phyloP scores from a whole-genome alignment of 2,888 invertebrate genomes.

The Malthinus flaveolus region DNA sequence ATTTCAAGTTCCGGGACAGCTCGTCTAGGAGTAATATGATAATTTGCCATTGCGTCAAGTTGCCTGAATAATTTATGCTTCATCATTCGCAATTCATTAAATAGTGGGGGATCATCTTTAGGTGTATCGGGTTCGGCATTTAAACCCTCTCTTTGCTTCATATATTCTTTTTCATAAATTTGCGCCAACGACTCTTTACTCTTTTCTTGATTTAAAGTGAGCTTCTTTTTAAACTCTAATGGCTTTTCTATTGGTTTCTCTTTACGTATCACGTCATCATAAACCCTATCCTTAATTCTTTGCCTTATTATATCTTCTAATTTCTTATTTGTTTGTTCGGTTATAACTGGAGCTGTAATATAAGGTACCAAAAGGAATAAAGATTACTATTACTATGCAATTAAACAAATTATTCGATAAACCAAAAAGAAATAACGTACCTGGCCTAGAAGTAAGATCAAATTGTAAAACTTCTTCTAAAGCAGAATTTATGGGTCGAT shows the following conservation, averaged over 20 bases:
- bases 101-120: constrained; percentile 73
- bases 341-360: constrained; percentile 79
- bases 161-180: constrained; percentile 89
- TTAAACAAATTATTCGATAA: neutral
- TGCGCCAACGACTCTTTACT: constrained; percentile 91
- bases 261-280: constrained; percentile 91
- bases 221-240: constrained; percentile 81
- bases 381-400: too few relatives aligned
- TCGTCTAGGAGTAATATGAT: constrained; percentile 90
- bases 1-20: constrained; percentile 87
- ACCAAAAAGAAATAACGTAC: constrained; percentile 35
- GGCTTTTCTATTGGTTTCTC: constrained; percentile 82
- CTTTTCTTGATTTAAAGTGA: constrained; percentile 90
- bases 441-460: constrained; percentile 78
- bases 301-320: constrained; percentile 91
- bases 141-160: constrained; percentile 65
- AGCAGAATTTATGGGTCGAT: constrained; percentile 88
- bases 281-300: constrained; percentile 89
- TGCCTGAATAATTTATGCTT: constrained; percentile 81
- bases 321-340: constrained; percentile 83
- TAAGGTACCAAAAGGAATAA: neutral
- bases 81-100: constrained; percentile 73
- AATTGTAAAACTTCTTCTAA: constrained; percentile 91
- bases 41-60: constrained; percentile 91
- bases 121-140: constrained; percentile 61